phyloP scores from a whole-genome alignment of 53 echinoderm and acorn worm genomes.

The Apostichopus leukothele region DNA sequence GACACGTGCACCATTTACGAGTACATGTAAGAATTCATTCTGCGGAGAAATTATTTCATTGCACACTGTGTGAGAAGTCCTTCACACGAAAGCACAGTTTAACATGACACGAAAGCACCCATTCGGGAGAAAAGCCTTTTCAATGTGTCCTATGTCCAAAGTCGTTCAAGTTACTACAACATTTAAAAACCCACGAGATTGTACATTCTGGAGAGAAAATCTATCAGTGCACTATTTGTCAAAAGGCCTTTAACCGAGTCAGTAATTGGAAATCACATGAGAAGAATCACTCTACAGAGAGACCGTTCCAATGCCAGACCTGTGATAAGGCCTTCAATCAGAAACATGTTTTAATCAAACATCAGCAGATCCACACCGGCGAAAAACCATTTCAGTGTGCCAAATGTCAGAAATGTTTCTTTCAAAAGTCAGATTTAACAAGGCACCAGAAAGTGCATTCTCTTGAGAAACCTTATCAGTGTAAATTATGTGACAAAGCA shows the following conservation, averaged over 20 bases:
- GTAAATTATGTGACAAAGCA: neutral
- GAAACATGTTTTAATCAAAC: neutral
- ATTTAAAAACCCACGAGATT: neutral
- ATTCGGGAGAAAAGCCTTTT: conserved; percentile 20
- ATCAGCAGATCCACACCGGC: neutral
- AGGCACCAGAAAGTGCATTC: neutral
- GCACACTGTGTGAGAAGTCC: conserved; percentile 11
- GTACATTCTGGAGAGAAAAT: neutral
- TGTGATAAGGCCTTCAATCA: neutral
- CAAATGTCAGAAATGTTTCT: neutral
- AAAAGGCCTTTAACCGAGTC: neutral
- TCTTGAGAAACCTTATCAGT: neutral
- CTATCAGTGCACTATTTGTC: neutral
- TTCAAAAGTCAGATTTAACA: neutral
- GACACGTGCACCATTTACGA: conserved; percentile 23
- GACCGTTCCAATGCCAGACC: neutral
- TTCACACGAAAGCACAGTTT: conserved; percentile 2
- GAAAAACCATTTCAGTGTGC: neutral
- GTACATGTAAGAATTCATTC: conserved; percentile 45
- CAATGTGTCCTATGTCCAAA: conserved; percentile 1
- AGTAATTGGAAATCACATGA: neutral
- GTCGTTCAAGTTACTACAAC: neutral
- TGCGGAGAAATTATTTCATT: conserved; percentile 41
- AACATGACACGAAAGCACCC: conserved; percentile 7
- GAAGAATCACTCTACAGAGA: neutral